Base-by-base conservation (phyloP, 1,140 invertebrate genomes). In the Drosophila kikkawai region DNA sequence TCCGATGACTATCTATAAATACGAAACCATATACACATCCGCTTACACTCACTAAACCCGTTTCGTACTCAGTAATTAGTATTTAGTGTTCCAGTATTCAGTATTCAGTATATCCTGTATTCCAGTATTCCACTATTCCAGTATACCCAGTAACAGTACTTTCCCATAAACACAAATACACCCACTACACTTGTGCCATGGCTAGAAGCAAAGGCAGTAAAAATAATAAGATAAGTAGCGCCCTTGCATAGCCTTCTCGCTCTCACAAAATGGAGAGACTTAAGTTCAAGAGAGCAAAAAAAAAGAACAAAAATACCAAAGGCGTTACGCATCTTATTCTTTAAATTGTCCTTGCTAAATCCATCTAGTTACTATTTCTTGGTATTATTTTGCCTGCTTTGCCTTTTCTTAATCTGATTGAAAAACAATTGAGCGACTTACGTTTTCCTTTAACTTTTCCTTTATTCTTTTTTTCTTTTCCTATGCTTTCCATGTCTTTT, bases 1-100 rank as follows among this genome's bases (percentile, higher is more conserved):
- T 90, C 87, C 69, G 60, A 79, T 73, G 70, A 79, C 77, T 76
- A 84, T 74, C 64, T 78, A 77, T 77, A 70, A 17, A 80, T 36
- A 68, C 42, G 55, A 56, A 80, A 32, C 51, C 39, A 71, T 19
- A 32, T 29, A 32, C 48, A 50, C 48, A 37, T 17, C 34, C 42
- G 47, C 55, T 71, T 69, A 56, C 36, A 56, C 29, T 51, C 69
- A 61, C 67, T 29, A 32, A 50, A 48, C 29, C 29, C 19, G 48
- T 34, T 51, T 29, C 48, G n/a, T 22, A 61, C 7, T 53, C 32
- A 66, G 37, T 48, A 22, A 29, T 55, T 53, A 61, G 53, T 68
- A 15, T 48, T 26, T 56, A 39, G 26, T 50, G 2, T n/a, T 12
- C 12, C 6, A 26, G 45, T 47, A 8, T 47, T 26, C 11, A 22